Percentiles rank a stretch among this genome's conserved stretches.
Conservation (phyloP, 2,113 vertebrate species). For the Genyomyrus donnyi region DNA sequence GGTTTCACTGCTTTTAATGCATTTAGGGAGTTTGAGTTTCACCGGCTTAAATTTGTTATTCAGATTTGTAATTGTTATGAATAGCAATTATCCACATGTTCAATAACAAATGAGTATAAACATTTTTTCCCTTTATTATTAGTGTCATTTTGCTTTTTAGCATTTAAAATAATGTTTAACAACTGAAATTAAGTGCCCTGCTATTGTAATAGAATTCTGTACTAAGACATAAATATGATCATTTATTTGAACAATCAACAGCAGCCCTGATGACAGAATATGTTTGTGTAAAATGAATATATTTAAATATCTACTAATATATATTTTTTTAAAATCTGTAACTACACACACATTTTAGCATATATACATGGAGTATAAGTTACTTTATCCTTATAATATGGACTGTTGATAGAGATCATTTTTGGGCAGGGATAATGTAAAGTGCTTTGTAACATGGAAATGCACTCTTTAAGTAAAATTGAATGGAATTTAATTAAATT, state of each 20-base stretch:
- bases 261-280: not conserved
- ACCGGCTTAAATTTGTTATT: not conserved
- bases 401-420: not conserved
- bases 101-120: not conserved
- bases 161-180: not conserved
- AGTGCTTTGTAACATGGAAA: not conserved
- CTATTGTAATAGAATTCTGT: not conserved
- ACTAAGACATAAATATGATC: not conserved
- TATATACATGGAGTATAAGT: not conserved
- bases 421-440: not conserved
- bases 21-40: not conserved
- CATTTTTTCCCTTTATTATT: not conserved
- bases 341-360: not conserved
- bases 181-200: not conserved
- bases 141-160: not conserved
- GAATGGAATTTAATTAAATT: not conserved
- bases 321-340: not conserved
- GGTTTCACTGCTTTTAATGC: not conserved
- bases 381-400: not conserved
- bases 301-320: not conserved
- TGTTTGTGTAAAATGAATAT: not conserved
- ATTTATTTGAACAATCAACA: not conserved
- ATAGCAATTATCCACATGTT: conserved; percentile 29
- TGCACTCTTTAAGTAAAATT: not conserved
- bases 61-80: conserved; percentile 26